phyloP scores from a whole-genome alignment of 1,140 invertebrate species.

The Aricia agestis region DNA sequence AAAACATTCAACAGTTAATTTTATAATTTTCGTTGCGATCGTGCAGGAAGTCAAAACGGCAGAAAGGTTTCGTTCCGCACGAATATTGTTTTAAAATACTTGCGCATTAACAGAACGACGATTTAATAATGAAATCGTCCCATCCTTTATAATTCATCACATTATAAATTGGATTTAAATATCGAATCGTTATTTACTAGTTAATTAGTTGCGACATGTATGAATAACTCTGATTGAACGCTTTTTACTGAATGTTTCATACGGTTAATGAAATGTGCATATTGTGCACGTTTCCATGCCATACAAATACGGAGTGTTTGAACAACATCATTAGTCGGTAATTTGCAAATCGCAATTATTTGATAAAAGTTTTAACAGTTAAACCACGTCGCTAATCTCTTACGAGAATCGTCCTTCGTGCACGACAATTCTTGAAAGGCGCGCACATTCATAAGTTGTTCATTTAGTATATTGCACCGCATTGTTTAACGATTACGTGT shows the following conservation, averaged over 20 bases:
- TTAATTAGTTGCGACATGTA: conserved; percentile 15
- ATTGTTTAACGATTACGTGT: too few species aligned
- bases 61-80: not conserved
- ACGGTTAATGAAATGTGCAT: not conserved
- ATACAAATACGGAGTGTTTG: not conserved
- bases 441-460: too few species aligned
- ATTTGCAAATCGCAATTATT: not conserved
- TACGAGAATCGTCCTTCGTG: not conserved
- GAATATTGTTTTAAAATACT: conserved; percentile 10
- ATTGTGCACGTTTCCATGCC: not conserved
- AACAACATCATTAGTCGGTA: not conserved
- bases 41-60: not conserved
- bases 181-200: not conserved
- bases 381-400: not conserved
- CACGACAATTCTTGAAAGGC: not conserved
- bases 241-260: conserved; percentile 9
- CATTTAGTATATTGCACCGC: too few species aligned
- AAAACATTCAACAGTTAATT: conserved; percentile 21
- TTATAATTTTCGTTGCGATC: conserved; percentile 12
- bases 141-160: conserved; percentile 12
- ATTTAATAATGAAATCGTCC: conserved; percentile 6
- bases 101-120: not conserved
- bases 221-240: conserved; percentile 10
- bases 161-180: conserved; percentile 9
- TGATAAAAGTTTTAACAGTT: not conserved